Evolutionary conservation across 2,797 vertebrate genomes (phyloP).

Genomic region (Otolemur crassicaudatus): DNA sequence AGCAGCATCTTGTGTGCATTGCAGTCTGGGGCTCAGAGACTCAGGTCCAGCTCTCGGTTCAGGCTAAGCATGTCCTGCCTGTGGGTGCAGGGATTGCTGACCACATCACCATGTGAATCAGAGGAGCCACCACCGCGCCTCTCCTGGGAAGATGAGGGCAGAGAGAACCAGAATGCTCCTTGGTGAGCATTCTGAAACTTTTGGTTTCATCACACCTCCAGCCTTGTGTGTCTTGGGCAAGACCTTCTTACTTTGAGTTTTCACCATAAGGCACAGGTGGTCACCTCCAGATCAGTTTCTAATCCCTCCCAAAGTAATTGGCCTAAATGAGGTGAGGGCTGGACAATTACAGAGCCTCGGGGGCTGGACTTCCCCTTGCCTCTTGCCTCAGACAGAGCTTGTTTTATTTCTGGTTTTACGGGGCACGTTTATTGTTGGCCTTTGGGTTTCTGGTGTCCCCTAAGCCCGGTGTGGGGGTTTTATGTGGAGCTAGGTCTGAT

Average conservation of each 20-base stretch:
- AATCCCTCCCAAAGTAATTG: conserved; percentile 66
- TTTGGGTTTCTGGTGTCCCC: conserved; percentile 68
- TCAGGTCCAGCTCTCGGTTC: background rate
- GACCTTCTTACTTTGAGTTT: background rate
- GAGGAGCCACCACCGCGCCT: background rate
- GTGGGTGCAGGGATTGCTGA: background rate
- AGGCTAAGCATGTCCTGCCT: background rate
- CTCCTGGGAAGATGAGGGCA: background rate
- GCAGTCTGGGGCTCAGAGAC: background rate
- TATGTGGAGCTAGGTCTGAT: conserved; percentile 61
- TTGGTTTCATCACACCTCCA: background rate
- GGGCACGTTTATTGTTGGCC: conserved; percentile 76
- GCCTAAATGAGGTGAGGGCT: conserved; percentile 64
- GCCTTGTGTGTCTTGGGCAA: accelerated
- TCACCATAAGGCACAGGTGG: background rate
- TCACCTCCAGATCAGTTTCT: conserved; percentile 56
- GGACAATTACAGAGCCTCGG: conserved; percentile 23
- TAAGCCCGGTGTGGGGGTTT: conserved; percentile 33
- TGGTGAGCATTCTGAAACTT: background rate
- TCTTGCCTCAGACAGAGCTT: conserved; percentile 70
- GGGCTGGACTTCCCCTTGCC: conserved; percentile 19
- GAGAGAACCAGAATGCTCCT: background rate
- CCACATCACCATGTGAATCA: background rate
- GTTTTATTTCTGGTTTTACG: conserved; percentile 80
- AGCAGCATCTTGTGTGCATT: accelerated